Conservation (phyloP, 2,113 vertebrate genomes). For the Natator depressus region DNA sequence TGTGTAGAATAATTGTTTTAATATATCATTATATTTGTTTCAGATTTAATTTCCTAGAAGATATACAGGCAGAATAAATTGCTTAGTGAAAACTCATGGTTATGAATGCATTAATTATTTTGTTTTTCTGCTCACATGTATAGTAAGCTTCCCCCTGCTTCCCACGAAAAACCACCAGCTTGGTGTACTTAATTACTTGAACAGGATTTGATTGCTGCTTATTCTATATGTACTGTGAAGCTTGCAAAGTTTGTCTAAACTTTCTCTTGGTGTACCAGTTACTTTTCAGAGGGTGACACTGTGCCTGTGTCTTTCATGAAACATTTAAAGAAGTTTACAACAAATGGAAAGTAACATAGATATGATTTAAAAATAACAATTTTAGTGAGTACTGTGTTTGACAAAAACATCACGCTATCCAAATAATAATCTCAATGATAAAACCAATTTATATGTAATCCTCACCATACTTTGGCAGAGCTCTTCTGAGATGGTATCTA, state of each 20-base stretch:
- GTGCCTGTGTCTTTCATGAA: not conserved
- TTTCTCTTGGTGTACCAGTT: no score
- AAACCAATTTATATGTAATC: not conserved
- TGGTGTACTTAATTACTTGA: not conserved
- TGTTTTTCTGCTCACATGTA: not conserved
- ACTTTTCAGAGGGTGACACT: not conserved
- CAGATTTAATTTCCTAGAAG: not conserved
- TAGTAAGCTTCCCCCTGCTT: not conserved
- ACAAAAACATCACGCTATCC: not conserved
- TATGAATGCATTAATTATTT: not conserved
- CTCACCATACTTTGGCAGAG: not conserved
- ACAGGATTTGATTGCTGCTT: not conserved
- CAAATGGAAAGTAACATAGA: not conserved
- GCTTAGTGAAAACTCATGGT: not conserved
- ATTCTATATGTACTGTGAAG: not conserved
- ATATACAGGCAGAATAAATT: not conserved
- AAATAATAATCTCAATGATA: not conserved
- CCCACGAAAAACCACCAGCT: not conserved
- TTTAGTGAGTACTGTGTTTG: not conserved
- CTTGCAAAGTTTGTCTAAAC: not conserved
- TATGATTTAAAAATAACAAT: not conserved
- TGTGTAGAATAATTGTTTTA: not conserved
- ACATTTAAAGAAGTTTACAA: not conserved
- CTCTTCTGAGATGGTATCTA: not conserved
- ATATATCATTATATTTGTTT: no score